Conservation (phyloP, 2,888 invertebrate species). For the Eremobia ochroleuca region DNA sequence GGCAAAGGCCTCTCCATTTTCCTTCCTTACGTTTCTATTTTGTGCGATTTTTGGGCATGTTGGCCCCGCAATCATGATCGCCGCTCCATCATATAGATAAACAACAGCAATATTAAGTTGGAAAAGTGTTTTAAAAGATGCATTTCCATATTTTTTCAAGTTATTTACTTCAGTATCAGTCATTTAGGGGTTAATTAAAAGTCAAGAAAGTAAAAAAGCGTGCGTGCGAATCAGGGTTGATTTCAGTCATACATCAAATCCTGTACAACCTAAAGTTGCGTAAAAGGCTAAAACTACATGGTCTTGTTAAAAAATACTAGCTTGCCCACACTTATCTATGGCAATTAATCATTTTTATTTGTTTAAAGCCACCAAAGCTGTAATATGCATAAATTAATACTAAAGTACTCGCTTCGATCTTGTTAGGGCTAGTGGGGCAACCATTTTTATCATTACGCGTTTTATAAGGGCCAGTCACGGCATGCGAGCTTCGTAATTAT, state of each 20-base stretch:
- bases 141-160: too few relatives aligned
- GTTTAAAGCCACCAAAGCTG: conserved; percentile 69
- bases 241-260: conserved; percentile 22
- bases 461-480: conserved; percentile 79
- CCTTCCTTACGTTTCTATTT: not conserved
- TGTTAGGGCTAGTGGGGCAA: conserved; percentile 67
- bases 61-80: not conserved
- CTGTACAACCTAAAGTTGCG: not conserved
- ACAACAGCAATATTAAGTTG: not conserved
- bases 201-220: not conserved
- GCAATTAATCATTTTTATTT: conserved; percentile 77
- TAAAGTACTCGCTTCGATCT: conserved; percentile 70
- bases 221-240: conserved; percentile 8
- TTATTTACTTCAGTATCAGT: not conserved
- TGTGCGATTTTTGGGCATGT: not conserved
- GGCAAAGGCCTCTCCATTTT: not conserved
- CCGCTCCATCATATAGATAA: not conserved
- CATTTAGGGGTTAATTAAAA: not conserved
- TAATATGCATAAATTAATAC: conserved; percentile 73
- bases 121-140: not conserved
- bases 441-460: conserved; percentile 70
- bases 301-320: conserved; percentile 27
- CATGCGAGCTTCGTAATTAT: conserved; percentile 64
- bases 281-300: conserved; percentile 32
- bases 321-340: conserved; percentile 47